Percentiles rank a stretch among this genome's conserved stretches.
Conservation (phyloP, 2,113 vertebrate species). For the Alectura lathami region DNA sequence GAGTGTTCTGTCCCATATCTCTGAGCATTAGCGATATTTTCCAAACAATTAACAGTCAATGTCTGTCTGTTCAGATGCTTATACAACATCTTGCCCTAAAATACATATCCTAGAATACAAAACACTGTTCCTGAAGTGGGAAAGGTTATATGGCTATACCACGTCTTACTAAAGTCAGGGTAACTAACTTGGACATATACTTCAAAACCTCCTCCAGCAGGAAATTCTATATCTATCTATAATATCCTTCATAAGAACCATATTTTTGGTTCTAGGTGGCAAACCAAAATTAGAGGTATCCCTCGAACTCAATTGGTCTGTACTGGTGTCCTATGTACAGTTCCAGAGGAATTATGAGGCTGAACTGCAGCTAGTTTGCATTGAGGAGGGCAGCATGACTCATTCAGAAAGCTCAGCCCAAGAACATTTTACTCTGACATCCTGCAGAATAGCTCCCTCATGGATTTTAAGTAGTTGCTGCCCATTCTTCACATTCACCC, state of each 20-base stretch:
- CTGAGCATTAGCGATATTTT: conserved; percentile 4
- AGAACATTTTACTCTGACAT: conserved; percentile 23
- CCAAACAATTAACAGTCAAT: neutral
- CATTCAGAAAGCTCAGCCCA: neutral
- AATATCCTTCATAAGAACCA: neutral
- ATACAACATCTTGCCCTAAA: neutral
- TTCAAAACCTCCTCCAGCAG: neutral
- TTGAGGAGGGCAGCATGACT: neutral
- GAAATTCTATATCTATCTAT: neutral
- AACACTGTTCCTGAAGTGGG: neutral
- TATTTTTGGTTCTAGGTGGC: neutral
- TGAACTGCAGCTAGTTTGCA: neutral
- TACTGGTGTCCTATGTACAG: neutral
- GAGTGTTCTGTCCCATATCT: neutral
- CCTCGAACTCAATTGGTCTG: neutral
- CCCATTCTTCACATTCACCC: neutral
- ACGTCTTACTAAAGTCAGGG: neutral
- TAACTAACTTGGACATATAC: neutral
- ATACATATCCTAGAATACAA: neutral
- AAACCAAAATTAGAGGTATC: neutral
- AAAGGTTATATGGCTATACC: neutral
- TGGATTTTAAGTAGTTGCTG: neutral
- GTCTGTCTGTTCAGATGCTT: neutral
- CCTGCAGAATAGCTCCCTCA: neutral
- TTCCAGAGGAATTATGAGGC: neutral